Conservation (phyloP, 2,888 invertebrate species). For the Petrophora chlorosata region DNA sequence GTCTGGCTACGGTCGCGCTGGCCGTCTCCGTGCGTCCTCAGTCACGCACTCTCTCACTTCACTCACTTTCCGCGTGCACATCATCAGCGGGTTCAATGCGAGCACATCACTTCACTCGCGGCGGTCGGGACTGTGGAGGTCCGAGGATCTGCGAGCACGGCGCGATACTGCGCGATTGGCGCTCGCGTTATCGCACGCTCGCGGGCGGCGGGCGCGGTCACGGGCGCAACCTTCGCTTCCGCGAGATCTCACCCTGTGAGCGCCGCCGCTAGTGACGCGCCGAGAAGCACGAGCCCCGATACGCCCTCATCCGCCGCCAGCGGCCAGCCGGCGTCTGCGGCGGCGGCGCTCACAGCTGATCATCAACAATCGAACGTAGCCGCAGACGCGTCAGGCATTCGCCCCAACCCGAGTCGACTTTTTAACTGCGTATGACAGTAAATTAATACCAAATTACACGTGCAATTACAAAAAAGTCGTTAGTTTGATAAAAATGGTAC, state of each 20-base stretch:
- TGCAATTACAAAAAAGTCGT: constrained; percentile 38
- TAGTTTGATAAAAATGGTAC: constrained; percentile 37
- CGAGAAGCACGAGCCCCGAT: constrained; percentile 3
- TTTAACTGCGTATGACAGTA: constrained; percentile 23
- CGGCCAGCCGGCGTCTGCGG: constrained; percentile 45
- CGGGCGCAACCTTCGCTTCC: constrained; percentile 80
- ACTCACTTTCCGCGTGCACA: constrained; percentile 69
- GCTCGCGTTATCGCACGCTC: constrained; percentile 47
- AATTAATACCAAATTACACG: constrained; percentile 33
- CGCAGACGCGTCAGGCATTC: constrained; percentile 24
- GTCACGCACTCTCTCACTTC: constrained; percentile 65
- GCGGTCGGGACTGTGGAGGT: constrained; percentile 52
- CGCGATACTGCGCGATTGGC: constrained; percentile 71
- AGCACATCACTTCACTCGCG: constrained; percentile 69
- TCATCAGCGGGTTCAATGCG: constrained; percentile 59
- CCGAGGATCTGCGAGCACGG: constrained; percentile 73
- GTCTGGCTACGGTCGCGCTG: constrained; percentile 63
- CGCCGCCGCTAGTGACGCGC: constrained; percentile 45
- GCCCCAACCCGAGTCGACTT: constrained; percentile 28
- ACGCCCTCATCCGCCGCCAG: constrained; percentile 26
- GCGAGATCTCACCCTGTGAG: constrained; percentile 68
- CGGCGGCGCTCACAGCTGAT: constrained; percentile 41
- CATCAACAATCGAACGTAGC: constrained; percentile 26
- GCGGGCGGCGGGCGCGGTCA: constrained; percentile 71
- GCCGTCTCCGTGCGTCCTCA: constrained; percentile 61